Evolutionary conservation across 2,888 invertebrate genomes (phyloP).

Genomic region (Drosophila tanythrix): DNA sequence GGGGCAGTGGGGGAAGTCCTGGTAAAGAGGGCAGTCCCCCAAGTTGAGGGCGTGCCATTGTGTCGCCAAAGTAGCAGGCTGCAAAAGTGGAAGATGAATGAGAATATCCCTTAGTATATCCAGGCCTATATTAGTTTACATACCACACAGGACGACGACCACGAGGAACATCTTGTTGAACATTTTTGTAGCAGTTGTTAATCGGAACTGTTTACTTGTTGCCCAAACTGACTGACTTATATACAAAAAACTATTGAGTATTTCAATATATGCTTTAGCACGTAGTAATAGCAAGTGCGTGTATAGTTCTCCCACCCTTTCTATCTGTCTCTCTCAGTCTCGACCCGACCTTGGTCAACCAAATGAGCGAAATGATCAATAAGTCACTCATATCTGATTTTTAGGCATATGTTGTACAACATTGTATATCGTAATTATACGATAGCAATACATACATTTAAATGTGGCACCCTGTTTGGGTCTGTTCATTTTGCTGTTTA

Average conservation of each 20-base stretch:
- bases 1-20: background rate
- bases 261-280: slow-evolving; percentile 26
- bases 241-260: slow-evolving; percentile 31
- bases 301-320: background rate
- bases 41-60: slow-evolving; percentile 35
- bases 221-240: slow-evolving; percentile 26
- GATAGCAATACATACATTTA: background rate
- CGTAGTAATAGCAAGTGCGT: slow-evolving; percentile 34
- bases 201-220: slow-evolving; percentile 46
- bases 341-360: background rate
- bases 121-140: slow-evolving; percentile 14
- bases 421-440: background rate
- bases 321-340: background rate
- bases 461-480: slow-evolving; percentile 26
- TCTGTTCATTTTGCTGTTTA: background rate
- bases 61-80: slow-evolving; percentile 52
- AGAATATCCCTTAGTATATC: background rate
- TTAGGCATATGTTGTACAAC: background rate
- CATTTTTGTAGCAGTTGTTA: slow-evolving; percentile 43
- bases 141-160: slow-evolving; percentile 62
- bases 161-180: slow-evolving; percentile 61
- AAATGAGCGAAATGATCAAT: background rate
- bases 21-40: background rate
- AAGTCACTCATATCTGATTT: slow-evolving; percentile 1
- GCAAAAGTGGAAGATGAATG: background rate